Conservation (phyloP, 2,888 invertebrate genomes). For the Drosophila tanythrix region DNA sequence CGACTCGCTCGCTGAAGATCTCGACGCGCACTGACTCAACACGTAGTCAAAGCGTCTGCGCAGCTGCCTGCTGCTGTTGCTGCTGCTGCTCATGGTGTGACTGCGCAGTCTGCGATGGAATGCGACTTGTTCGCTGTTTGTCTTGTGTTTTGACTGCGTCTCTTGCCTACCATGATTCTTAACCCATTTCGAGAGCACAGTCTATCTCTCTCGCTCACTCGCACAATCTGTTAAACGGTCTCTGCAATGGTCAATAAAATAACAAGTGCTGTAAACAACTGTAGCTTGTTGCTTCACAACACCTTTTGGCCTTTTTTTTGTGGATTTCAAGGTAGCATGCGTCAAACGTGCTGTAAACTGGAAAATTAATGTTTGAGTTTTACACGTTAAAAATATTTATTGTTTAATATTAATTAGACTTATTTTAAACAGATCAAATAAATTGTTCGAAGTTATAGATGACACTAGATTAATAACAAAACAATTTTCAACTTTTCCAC, state of each 20-base stretch:
- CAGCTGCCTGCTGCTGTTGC: constrained; percentile 36
- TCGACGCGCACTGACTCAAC: constrained; percentile 60
- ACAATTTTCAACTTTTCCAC: not conserved
- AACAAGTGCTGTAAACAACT: constrained; percentile 33
- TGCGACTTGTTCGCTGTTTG: constrained; percentile 60
- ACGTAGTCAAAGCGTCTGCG: constrained; percentile 48
- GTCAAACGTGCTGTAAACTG: constrained; percentile 20
- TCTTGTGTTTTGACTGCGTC: constrained; percentile 44
- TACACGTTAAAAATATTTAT: not conserved
- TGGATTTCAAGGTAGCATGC: constrained; percentile 44
- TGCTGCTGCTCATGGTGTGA: constrained; percentile 23
- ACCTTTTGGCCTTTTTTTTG: constrained; percentile 22
- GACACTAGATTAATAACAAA: too few species aligned
- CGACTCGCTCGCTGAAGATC: constrained; percentile 65
- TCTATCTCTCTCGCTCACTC: constrained; percentile 17
- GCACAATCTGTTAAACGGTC: constrained; percentile 2
- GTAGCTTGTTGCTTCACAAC: constrained; percentile 24
- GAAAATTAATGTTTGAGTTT: constrained; percentile 22
- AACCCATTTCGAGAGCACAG: constrained; percentile 63
- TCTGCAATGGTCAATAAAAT: constrained; percentile 33
- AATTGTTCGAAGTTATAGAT: not conserved
- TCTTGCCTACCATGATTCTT: constrained; percentile 62
- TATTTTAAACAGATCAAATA: not conserved
- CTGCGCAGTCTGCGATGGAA: constrained; percentile 65
- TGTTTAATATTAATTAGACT: not conserved